Evolutionary conservation across 2,888 invertebrate species (phyloP).

Genomic region (Loripinus fragilis): DNA sequence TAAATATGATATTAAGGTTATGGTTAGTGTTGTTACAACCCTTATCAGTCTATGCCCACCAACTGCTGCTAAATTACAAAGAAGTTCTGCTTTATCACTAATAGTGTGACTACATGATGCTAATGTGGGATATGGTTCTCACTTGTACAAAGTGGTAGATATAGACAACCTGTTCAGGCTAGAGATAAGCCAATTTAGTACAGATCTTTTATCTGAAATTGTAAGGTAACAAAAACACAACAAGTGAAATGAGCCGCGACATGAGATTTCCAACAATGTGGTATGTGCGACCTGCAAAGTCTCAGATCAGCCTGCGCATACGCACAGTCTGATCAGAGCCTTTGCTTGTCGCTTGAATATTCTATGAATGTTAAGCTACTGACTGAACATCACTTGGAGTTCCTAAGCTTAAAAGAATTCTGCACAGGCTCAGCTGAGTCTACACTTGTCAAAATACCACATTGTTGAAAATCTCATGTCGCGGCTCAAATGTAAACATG

Average conservation of each 20-base stretch:
- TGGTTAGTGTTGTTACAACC: conserved; percentile 25
- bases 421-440: too few species aligned
- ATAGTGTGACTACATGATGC: background rate
- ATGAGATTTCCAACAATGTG: too few species aligned
- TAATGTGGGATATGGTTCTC: background rate
- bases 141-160: background rate
- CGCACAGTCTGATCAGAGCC: too few species aligned
- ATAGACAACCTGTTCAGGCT: background rate
- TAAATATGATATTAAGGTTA: conserved; percentile 12
- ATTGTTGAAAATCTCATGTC: too few species aligned
- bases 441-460: too few species aligned
- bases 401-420: too few species aligned
- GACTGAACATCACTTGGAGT: too few species aligned
- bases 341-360: too few species aligned
- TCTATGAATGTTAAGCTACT: too few species aligned
- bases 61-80: background rate
- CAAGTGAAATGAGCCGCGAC: too few species aligned
- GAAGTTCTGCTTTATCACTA: background rate
- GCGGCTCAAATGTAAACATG: background rate
- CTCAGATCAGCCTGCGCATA: too few species aligned
- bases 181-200: background rate
- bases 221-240: background rate
- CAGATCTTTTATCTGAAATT: background rate
- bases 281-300: too few species aligned
- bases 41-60: conserved; percentile 14